phyloP scores from a whole-genome alignment of 1,140 invertebrate species.

The Physella acuta region DNA sequence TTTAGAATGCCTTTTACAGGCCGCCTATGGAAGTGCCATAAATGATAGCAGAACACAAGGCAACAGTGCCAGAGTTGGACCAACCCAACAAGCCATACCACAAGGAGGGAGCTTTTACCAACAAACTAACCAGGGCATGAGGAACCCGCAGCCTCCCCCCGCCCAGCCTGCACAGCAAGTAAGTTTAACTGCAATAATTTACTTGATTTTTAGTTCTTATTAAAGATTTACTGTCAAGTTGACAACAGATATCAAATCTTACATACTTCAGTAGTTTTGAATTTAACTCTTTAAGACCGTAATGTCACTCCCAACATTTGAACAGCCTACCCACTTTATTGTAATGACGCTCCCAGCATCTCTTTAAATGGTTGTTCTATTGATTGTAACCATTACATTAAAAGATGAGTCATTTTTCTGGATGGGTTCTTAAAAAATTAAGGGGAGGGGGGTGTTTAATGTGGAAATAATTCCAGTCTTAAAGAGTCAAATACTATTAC shows the following conservation, averaged over 20 bases:
- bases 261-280: not conserved
- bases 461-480: not conserved
- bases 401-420: not conserved
- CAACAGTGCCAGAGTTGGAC: slow-evolving; percentile 5
- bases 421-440: not conserved
- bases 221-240: not conserved
- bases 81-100: not conserved
- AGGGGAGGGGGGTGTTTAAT: no score
- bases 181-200: slow-evolving; percentile 7
- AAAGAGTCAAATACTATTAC: not conserved
- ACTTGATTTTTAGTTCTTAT: not conserved
- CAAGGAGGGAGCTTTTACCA: slow-evolving; percentile 8
- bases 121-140: slow-evolving; percentile 8
- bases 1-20: not conserved
- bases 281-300: not conserved
- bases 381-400: not conserved
- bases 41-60: slow-evolving; percentile 4
- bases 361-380: not conserved
- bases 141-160: slow-evolving; percentile 3
- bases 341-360: not conserved
- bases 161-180: slow-evolving; percentile 9
- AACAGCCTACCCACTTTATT: not conserved
- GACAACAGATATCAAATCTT: not conserved
- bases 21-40: slow-evolving; percentile 23
- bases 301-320: no score